phyloP scores from a whole-genome alignment of 2,888 invertebrate species.

The Dexiosoma caninum region DNA sequence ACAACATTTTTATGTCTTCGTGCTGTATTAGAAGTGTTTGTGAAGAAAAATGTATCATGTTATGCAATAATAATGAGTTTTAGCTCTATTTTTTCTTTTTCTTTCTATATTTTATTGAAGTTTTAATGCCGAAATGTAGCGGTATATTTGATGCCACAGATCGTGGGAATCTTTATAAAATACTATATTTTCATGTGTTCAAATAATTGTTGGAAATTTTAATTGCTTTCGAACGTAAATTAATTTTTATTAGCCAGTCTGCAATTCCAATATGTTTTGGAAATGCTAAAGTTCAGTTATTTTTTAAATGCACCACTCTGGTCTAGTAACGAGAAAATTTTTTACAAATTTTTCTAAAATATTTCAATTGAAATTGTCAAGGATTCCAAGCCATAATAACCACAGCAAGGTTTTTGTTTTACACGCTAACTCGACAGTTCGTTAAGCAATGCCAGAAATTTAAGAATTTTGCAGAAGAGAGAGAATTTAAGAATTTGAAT shows the following conservation, averaged over 20 bases:
- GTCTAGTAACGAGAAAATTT: too few species aligned
- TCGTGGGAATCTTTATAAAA: slow-evolving; percentile 20
- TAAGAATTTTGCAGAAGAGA: too few species aligned
- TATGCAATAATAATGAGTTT: background rate
- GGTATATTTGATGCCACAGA: slow-evolving; percentile 15
- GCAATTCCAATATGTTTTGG: background rate
- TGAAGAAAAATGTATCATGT: background rate
- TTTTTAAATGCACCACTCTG: too few species aligned
- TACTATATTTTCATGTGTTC: background rate
- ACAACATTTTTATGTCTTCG: background rate
- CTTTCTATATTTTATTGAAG: slow-evolving; percentile 26
- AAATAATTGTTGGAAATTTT: background rate
- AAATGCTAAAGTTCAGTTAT: background rate
- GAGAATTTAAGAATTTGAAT: too few species aligned
- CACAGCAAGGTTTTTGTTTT: too few species aligned
- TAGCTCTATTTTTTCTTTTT: too few species aligned
- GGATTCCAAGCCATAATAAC: too few species aligned
- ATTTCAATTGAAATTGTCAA: too few species aligned
- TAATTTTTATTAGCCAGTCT: background rate
- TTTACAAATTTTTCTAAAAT: too few species aligned
- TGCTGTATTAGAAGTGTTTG: background rate
- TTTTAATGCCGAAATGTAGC: slow-evolving; percentile 22
- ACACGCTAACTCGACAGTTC: too few species aligned
- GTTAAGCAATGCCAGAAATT: too few species aligned
- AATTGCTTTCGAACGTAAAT: background rate